Percentiles rank a stretch among this genome's conserved stretches.
These are phyloP conservation scores for Platysteira castanea DNA, from an alignment of 2,113 vertebrate species.

Conservation along the genomic window DNA sequence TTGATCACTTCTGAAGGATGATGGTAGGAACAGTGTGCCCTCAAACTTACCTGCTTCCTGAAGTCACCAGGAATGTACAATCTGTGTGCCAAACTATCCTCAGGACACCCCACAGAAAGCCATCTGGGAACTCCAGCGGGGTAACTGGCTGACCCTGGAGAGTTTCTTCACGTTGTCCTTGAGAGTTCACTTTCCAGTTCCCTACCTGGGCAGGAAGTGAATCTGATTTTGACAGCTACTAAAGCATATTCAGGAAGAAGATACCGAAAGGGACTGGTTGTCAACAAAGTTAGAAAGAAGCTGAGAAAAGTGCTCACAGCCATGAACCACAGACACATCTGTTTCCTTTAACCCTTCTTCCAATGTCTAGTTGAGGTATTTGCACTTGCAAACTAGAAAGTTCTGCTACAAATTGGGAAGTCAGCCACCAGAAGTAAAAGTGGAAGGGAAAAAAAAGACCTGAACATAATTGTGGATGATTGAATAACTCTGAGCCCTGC, in stretches of 20 bases:
- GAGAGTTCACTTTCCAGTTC: background rate
- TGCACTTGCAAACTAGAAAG: background rate
- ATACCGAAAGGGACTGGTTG: rapidly evolving
- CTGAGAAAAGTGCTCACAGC: background rate
- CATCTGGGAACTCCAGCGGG: background rate
- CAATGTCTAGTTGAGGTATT: background rate
- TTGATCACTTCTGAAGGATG: background rate
- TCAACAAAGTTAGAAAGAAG: background rate
- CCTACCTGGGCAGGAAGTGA: background rate
- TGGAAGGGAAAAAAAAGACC: background rate
- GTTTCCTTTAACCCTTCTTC: background rate
- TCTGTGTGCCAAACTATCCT: background rate
- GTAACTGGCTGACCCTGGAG: background rate
- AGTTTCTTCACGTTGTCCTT: background rate
- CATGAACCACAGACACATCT: background rate
- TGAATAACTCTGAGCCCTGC: background rate
- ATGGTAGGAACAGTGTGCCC: background rate
- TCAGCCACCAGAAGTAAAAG: background rate
- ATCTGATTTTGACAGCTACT: background rate
- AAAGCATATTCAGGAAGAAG: background rate
- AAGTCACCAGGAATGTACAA: background rate
- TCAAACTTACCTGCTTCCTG: background rate
- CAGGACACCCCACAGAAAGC: background rate
- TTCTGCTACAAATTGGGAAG: background rate
- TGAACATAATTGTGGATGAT: background rate